Conservation (phyloP, 2,113 vertebrate genomes). For the Campylomormyrus tamandua region DNA sequence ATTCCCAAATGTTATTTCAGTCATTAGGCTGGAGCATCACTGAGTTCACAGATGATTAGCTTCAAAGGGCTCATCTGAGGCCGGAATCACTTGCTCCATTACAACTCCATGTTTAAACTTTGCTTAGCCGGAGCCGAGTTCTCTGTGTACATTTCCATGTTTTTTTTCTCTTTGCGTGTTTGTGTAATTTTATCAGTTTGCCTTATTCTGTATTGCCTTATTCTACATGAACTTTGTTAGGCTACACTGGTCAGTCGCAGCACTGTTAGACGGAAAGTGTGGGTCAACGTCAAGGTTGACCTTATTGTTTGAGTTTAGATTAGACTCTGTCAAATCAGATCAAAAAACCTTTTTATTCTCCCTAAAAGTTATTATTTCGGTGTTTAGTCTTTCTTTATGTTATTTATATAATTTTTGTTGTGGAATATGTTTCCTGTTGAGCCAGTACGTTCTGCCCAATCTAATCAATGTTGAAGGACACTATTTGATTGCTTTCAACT, state of each 20-base stretch:
- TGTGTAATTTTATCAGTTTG: constrained; percentile 37
- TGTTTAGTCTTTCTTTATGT: constrained; percentile 34
- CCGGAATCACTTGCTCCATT: constrained; percentile 63
- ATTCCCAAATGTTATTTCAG: constrained; percentile 59
- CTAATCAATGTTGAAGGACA: constrained; percentile 32
- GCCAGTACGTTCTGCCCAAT: constrained; percentile 28
- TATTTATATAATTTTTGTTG: constrained; percentile 44
- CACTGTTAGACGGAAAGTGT: not conserved
- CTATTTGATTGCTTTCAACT: constrained; percentile 7
- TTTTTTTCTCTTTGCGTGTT: constrained; percentile 31
- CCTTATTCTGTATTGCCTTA: constrained; percentile 35
- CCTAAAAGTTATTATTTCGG: constrained; percentile 18
- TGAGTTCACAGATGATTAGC: constrained; percentile 63
- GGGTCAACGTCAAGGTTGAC: not conserved
- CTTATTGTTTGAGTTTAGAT: not conserved
- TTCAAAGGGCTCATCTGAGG: constrained; percentile 54
- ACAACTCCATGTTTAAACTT: constrained; percentile 55
- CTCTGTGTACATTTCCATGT: constrained; percentile 57
- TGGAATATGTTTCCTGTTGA: constrained; percentile 37
- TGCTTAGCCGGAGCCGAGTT: constrained; percentile 46
- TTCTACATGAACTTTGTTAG: constrained; percentile 19
- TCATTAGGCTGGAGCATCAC: constrained; percentile 56
- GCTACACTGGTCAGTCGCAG: not conserved
- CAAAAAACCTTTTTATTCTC: not conserved
- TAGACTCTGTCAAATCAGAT: not conserved